phyloP scores from a whole-genome alignment of 2,888 invertebrate species.

The Lymantria monacha region DNA sequence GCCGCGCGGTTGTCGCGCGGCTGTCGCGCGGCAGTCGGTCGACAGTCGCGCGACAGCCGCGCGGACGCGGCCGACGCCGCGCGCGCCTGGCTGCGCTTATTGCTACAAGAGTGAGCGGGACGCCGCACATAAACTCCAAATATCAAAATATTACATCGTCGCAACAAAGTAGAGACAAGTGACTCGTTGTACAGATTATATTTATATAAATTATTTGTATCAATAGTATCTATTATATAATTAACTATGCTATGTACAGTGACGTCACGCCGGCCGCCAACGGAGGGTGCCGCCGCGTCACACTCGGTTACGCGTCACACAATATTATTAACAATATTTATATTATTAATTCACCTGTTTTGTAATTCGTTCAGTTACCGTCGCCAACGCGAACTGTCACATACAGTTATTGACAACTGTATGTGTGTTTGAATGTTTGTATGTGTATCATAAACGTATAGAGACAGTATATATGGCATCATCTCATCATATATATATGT shows the following conservation, averaged over 20 bases:
- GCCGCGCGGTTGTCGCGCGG: neutral
- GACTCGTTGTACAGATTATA: constrained; percentile 62
- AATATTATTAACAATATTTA: constrained; percentile 42
- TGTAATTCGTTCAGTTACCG: constrained; percentile 69
- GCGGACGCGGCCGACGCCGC: neutral
- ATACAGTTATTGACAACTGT: neutral
- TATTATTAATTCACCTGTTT: constrained; percentile 61
- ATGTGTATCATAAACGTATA: too few relatives aligned
- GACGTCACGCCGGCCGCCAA: constrained; percentile 15
- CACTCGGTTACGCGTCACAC: constrained; percentile 35
- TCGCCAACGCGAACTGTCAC: constrained; percentile 22
- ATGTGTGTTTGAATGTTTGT: too few relatives aligned
- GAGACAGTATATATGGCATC: too few relatives aligned
- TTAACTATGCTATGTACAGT: constrained; percentile 48
- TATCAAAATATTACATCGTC: constrained; percentile 65
- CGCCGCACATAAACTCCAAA: constrained; percentile 59
- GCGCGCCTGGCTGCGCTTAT: constrained; percentile 22
- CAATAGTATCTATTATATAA: constrained; percentile 34
- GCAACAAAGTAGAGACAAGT: constrained; percentile 59
- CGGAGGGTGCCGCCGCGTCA: too few relatives aligned
- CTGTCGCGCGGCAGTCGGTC: neutral
- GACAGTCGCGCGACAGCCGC: neutral
- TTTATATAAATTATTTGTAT: constrained; percentile 33
- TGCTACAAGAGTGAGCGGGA: constrained; percentile 23
- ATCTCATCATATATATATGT: too few relatives aligned